Conservation (phyloP, 2,113 vertebrate species). For the Numenius arquata region DNA sequence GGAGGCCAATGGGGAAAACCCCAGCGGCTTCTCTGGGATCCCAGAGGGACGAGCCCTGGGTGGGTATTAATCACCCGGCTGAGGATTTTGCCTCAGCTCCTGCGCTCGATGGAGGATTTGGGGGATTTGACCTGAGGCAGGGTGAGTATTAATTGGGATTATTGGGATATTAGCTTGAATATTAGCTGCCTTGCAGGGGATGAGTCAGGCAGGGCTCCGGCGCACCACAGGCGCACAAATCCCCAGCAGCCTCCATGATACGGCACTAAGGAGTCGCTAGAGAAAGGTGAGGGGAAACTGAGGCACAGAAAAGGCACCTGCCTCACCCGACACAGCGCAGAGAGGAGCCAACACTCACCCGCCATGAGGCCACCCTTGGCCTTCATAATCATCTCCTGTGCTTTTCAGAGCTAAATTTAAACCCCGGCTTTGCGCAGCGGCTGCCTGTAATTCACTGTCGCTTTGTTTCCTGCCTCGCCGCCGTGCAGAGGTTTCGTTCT, state of each 20-base stretch:
- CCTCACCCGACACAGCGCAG: background rate
- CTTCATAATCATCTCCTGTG: background rate
- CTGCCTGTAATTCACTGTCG: background rate
- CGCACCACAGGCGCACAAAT: background rate
- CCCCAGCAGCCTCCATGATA: background rate
- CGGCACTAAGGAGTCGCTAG: background rate
- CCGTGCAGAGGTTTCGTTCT: background rate
- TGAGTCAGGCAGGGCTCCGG: background rate
- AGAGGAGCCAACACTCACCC: background rate
- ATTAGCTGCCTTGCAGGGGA: background rate
- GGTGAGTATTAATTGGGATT: background rate
- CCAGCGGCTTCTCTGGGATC: background rate
- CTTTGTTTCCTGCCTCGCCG: constrained; percentile 2
- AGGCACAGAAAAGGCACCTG: background rate
- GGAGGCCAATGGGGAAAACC: background rate
- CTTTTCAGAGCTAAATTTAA: background rate
- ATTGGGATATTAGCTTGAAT: background rate
- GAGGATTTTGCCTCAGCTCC: background rate
- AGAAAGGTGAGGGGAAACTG: background rate
- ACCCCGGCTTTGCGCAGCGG: background rate
- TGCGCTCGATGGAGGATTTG: accelerated
- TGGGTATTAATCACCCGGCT: background rate
- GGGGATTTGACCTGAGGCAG: background rate
- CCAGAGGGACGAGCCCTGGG: background rate
- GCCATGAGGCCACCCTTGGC: background rate